A percentile compares a stretch with the other conserved stretches of the same genome.
phyloP scores from a whole-genome alignment of 2,888 invertebrate species.

The Anoplius nigerrimus region DNA sequence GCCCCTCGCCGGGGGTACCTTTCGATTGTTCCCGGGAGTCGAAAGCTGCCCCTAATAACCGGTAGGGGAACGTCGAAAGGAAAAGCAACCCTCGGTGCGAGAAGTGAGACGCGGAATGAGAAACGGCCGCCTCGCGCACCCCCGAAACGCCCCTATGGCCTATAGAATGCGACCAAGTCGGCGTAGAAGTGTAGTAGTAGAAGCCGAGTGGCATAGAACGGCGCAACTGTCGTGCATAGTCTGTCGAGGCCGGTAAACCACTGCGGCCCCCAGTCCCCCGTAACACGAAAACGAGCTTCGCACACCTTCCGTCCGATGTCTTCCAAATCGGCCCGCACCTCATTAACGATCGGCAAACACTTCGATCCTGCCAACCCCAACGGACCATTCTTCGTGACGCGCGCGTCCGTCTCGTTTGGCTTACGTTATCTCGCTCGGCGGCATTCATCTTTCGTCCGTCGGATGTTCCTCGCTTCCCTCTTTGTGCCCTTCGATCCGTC shows the following conservation, averaged over 20 bases:
- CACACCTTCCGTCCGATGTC: too few relatives aligned
- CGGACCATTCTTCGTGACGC: too few relatives aligned
- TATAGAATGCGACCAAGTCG: conserved; percentile 52
- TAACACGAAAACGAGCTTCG: too few relatives aligned
- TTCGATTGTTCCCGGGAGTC: conserved; percentile 65
- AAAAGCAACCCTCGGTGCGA: conserved; percentile 57
- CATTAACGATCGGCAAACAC: too few relatives aligned
- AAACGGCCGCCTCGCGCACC: conserved; percentile 47
- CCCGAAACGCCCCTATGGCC: conserved; percentile 59
- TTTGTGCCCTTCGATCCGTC: conserved; percentile 3
- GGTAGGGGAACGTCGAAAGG: conserved; percentile 55
- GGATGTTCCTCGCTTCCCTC: neutral
- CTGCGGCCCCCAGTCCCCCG: too few relatives aligned
- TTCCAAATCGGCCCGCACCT: too few relatives aligned
- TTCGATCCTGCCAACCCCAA: too few relatives aligned
- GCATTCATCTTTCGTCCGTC: neutral
- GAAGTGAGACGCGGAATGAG: conserved; percentile 52
- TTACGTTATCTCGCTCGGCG: neutral
- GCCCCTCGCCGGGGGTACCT: conserved; percentile 65
- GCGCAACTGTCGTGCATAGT: conserved; percentile 66
- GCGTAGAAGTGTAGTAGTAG: conserved; percentile 17
- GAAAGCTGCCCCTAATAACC: conserved; percentile 69
- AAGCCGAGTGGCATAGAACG: conserved; percentile 48
- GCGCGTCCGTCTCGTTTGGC: neutral
- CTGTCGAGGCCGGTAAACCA: conserved; percentile 57